Base-by-base conservation (phyloP, 1,140 invertebrate genomes). In the Onthophagus taurus region DNA sequence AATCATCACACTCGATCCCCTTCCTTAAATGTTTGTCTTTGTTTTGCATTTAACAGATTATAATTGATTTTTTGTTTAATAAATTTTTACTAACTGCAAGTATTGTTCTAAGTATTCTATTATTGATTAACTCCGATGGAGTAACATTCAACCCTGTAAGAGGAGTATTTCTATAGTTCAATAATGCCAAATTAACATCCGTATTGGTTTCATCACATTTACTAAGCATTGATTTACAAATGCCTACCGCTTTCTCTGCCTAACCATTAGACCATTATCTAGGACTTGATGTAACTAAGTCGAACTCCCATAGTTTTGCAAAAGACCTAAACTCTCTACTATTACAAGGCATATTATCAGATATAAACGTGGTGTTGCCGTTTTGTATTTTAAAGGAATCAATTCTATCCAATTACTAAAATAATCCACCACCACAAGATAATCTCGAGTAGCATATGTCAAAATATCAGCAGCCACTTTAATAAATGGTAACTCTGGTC, bases 281-380 rank as follows among this genome's bases (percentile, higher is more conserved):
- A 3, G 62, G 68, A 50, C 59, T 65, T 30, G 51, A 58, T 0
- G 60, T 67, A n/a, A 53, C 38, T 31, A 65, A 54, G 2, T 47
- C 41, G 44, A 71, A 63, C 12, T 55, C 50, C 57, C 60, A 69
- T 2, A 56, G 41, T 26, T 55, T 47, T 7, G 57, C 47, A 51
- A 70, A 70, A 30, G 55, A 21, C 47, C 35, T 35, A 36, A 68
- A 66, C 12, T 61, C 41, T 11, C 20, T 18, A 41, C 34, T 45
- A 41, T 37, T 50, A 42, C 44, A 50, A 1, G 49, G 39, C 8
- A 49, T 55, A 48, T 63, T 57, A 45, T 70, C 67, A 6, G 58
- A 57, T 4, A 67, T 52, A 4, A 66, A 35, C 38, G 43, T 45
- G 11, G 54, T 42, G n/a, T 19, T 16, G 53, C 42, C 13, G 35